These are phyloP conservation scores for Bellardia bayeri DNA, from an alignment of 2,888 invertebrate genomes.

Conservation along the genomic window DNA sequence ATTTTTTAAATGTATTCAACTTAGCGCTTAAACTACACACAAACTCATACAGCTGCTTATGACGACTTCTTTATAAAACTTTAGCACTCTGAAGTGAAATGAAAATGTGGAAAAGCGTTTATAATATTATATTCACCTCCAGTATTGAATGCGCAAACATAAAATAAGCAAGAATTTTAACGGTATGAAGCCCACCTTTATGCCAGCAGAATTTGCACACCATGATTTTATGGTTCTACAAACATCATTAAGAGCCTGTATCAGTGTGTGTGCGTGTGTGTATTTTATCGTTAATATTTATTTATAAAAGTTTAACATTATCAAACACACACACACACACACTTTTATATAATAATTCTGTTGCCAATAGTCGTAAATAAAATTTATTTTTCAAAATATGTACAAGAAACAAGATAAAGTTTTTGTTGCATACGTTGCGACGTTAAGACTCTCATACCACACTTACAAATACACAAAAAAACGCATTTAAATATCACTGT, in stretches of 20 bases:
- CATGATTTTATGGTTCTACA: slow-evolving; percentile 1
- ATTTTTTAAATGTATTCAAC: not conserved
- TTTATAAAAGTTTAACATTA: slow-evolving; percentile 31
- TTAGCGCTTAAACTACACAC: not conserved
- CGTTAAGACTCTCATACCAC: not conserved
- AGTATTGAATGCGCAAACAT: not conserved
- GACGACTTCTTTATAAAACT: not conserved
- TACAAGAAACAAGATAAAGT: slow-evolving; percentile 40
- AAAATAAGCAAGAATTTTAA: not conserved
- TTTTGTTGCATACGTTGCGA: slow-evolving; percentile 17
- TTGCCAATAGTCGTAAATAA: not conserved
- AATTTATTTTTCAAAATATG: not conserved
- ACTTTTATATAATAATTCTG: not conserved
- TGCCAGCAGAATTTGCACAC: not conserved
- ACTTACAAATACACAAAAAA: not conserved
- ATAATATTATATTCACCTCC: not conserved
- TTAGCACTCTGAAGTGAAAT: not conserved
- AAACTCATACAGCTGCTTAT: not conserved
- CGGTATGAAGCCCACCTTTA: not conserved
- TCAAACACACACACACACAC: slow-evolving; percentile 38
- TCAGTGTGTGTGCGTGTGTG: not conserved
- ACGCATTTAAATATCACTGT: slow-evolving; percentile 24
- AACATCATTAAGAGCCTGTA: slow-evolving; percentile 6
- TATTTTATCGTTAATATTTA: slow-evolving; percentile 28
- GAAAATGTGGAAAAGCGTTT: not conserved